A percentile compares a stretch with the other conserved stretches of the same genome.
Evolutionary conservation across 2,888 invertebrate species (phyloP).

Genomic region (Helicoverpa assulta): DNA sequence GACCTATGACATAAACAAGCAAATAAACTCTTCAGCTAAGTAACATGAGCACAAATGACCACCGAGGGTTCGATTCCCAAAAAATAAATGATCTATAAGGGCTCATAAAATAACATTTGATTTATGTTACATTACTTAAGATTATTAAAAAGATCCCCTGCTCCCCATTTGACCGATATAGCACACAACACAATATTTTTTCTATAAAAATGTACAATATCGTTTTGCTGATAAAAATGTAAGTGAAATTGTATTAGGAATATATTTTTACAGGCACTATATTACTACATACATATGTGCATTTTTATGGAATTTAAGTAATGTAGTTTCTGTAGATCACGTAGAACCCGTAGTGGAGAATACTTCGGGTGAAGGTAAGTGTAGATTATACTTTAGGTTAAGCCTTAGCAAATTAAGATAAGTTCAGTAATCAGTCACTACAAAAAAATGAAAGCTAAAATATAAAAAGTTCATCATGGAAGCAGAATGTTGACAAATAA

Average conservation of each 20-base stretch:
- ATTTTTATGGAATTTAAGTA: conserved; percentile 3
- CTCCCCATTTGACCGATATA: neutral
- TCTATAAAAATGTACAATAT: conserved; percentile 13
- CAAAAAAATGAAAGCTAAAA: too few relatives aligned
- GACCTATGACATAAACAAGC: too few relatives aligned
- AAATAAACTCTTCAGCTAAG: too few relatives aligned
- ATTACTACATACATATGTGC: neutral
- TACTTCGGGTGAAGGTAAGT: conserved; percentile 29
- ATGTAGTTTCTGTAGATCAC: conserved; percentile 19
- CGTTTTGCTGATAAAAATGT: neutral
- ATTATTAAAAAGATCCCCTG: neutral
- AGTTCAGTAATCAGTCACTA: too few relatives aligned
- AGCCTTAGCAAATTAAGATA: neutral
- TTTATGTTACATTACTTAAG: neutral
- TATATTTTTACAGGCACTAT: too few relatives aligned
- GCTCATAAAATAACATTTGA: too few relatives aligned
- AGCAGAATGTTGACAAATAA: too few relatives aligned
- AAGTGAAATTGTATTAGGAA: too few relatives aligned
- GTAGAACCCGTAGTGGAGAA: neutral
- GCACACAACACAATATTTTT: conserved; percentile 16
- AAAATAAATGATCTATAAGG: too few relatives aligned
- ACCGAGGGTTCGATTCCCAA: too few relatives aligned
- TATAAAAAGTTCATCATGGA: too few relatives aligned
- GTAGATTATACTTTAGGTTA: neutral
- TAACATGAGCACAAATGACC: too few relatives aligned